Evolutionary conservation across 1,140 invertebrate species (phyloP), one percentile per base, ranked within the genome.

Genomic region (Drosophila obscura): DNA sequence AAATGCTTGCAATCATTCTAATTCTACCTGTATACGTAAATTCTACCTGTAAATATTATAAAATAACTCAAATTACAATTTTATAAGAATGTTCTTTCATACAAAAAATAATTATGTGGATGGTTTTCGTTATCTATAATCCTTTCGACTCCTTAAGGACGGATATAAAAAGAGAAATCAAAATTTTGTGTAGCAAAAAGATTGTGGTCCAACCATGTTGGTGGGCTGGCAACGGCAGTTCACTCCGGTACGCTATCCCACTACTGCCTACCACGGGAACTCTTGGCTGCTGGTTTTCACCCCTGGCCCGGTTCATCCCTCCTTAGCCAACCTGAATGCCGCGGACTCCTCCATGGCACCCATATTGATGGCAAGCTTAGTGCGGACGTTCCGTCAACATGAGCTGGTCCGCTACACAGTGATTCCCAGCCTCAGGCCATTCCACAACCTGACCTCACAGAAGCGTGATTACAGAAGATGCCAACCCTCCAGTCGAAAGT

Each of bases 221-320:
- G 94, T 94, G 93, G 96, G 97, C 96, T 97, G 94, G 92, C 93
- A 93, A 94, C 94, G 93, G 94, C 94, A 94, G 93, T 94, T 94
- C 95, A 97, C 97, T 98, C 97, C 96, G 96, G 94, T 96, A 94
- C 96, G 97, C 97, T 95, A 97, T 97, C 97, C 97, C 96, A 97
- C 97, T 98, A 97, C 97, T 97, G 96, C 96, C 94, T 95, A 94
- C 96, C 96, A 96, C 96, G 96, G 96, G 95, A 95, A 96, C 96
- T 98, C 97, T 97, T 97, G 96, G 96, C 96, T 97, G 96, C 96
- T 97, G 95, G 94, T 95, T 98, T 97, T 96, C 97, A 96, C 96
- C 95, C 95, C 97, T 98, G 96, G 96, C 96, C 97, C 97, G 95
- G 94, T 98, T 93, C 97, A 95, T 96, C 96, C 95, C 96, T 98